Evolutionary conservation across 1,140 invertebrate genomes (phyloP).

Genomic region (Lepidurus apus): DNA sequence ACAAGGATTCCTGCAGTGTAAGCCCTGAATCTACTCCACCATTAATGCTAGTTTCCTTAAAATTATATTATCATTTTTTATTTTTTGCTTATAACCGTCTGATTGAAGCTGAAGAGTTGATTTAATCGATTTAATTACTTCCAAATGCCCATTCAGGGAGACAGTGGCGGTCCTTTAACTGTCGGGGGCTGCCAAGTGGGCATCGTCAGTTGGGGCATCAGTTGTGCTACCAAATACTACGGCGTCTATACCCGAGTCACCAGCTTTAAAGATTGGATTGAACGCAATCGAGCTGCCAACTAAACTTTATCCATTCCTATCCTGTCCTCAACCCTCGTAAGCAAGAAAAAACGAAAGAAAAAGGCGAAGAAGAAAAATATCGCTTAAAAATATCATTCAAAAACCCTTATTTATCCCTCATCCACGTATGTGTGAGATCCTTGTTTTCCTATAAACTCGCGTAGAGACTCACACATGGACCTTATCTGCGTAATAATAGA

Average conservation of each 20-base stretch:
- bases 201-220: constrained; percentile 88
- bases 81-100: not conserved
- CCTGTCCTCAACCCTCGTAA: not conserved
- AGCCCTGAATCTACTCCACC: constrained; percentile 43
- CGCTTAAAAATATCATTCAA: too few relatives aligned
- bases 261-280: constrained; percentile 27
- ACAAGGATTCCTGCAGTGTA: constrained; percentile 83
- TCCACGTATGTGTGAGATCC: not conserved
- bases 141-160: constrained; percentile 59
- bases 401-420: too few relatives aligned
- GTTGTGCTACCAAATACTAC: constrained; percentile 55
- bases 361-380: too few relatives aligned
- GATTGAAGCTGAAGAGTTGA: not conserved
- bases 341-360: not conserved
- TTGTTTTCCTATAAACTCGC: too few relatives aligned
- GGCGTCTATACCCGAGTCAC: constrained; percentile 29
- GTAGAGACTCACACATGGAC: too few relatives aligned
- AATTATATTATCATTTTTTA: not conserved
- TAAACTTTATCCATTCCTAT: not conserved
- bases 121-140: constrained; percentile 20
- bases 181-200: constrained; percentile 72
- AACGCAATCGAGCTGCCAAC: constrained; percentile 23
- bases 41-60: not conserved
- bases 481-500: too few relatives aligned
- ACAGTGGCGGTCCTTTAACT: constrained; percentile 84